Percentiles rank a stretch among this genome's conserved stretches.
Evolutionary conservation across 2,113 vertebrate species (phyloP).

Genomic region (Kobus ellipsiprymnus): DNA sequence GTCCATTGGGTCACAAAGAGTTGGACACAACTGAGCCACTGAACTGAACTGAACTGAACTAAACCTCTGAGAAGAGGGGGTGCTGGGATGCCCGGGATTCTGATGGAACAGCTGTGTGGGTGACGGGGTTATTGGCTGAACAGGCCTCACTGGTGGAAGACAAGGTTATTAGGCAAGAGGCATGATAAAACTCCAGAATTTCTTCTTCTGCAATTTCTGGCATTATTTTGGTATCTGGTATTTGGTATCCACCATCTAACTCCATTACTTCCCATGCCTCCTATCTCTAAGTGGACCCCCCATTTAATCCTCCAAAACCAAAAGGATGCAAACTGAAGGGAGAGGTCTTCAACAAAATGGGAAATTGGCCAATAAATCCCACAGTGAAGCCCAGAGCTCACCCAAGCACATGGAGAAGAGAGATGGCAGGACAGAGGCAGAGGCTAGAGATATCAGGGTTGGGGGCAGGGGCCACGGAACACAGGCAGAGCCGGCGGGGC

Average conservation of each 20-base stretch:
- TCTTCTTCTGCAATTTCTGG: neutral
- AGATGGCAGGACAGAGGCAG: neutral
- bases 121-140: neutral
- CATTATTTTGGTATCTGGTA: neutral
- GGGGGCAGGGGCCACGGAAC: neutral
- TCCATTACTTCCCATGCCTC: too few relatives aligned
- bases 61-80: neutral
- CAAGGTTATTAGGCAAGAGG: neutral
- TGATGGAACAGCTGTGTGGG: neutral
- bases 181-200: neutral
- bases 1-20: neutral
- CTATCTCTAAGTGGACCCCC: neutral
- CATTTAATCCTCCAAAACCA: neutral
- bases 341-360: neutral
- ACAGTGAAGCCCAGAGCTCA: neutral
- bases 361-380: neutral
- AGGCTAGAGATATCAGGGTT: neutral
- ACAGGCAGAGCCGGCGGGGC: fast-evolving
- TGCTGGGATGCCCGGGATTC: neutral
- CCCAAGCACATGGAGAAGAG: neutral
- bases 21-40: neutral
- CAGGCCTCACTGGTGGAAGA: neutral
- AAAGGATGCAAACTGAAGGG: neutral
- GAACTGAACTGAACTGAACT: neutral
- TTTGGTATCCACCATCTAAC: neutral